Conservation (phyloP, 2,797 vertebrate species). For the Xenopus petersii region DNA sequence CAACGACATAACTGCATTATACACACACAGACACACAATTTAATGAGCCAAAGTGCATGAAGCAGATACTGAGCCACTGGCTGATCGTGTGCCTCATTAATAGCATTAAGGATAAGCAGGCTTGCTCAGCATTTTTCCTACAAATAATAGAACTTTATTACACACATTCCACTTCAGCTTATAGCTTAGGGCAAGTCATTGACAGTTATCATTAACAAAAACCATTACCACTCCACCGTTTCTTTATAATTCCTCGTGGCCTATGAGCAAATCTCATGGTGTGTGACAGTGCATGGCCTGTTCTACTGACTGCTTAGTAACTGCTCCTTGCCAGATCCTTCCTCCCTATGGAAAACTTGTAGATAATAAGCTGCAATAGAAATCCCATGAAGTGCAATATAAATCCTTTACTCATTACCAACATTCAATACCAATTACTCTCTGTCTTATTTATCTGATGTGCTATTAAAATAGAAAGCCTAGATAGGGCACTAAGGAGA, state of each 20-base stretch:
- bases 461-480: too few species aligned
- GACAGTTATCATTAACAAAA: constrained; percentile 63
- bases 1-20: too few species aligned
- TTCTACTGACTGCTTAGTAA: too few species aligned
- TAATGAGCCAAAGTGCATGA: constrained; percentile 14
- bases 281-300: neutral
- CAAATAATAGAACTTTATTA: constrained; percentile 81
- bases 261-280: neutral
- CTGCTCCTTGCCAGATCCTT: too few species aligned
- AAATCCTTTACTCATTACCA: too few species aligned
- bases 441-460: too few species aligned
- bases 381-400: too few species aligned
- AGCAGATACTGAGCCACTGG: constrained; percentile 1
- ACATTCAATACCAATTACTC: too few species aligned
- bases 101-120: constrained; percentile 44
- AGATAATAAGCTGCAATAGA: too few species aligned
- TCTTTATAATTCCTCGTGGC: constrained; percentile 7
- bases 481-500: too few species aligned
- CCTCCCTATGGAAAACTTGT: too few species aligned
- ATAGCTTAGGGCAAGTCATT: constrained; percentile 62
- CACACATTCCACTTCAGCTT: constrained; percentile 85
- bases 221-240: constrained; percentile 56
- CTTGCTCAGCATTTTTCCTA: constrained; percentile 62
- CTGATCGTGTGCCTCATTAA: constrained; percentile 27
- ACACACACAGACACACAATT: too few species aligned